Evolutionary conservation across 2,888 invertebrate genomes (phyloP).

Genomic region (Drymonia ruficornis): DNA sequence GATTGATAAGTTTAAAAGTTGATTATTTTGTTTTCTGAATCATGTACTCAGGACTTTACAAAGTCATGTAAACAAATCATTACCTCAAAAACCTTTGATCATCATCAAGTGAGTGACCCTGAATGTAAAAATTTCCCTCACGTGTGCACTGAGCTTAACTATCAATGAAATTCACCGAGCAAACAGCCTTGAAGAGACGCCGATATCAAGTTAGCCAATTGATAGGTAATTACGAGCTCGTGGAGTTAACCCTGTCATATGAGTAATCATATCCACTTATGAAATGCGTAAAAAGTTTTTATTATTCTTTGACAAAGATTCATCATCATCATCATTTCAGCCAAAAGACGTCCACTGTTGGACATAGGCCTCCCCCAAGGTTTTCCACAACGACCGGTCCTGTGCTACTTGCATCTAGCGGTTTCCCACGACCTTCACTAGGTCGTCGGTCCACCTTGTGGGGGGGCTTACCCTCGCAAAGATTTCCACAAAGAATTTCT

Average conservation of each 20-base stretch:
- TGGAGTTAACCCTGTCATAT: constrained; percentile 4
- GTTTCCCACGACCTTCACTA: too few species aligned
- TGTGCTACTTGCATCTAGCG: too few species aligned
- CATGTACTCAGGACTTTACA: too few species aligned
- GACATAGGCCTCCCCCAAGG: too few species aligned
- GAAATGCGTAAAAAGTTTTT: background rate
- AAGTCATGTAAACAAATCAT: background rate
- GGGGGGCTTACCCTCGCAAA: too few species aligned
- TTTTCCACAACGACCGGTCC: too few species aligned
- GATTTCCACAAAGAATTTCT: too few species aligned
- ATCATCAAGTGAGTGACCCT: background rate
- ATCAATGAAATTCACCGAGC: constrained; percentile 14
- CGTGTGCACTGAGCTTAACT: constrained; percentile 16
- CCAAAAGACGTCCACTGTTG: too few species aligned
- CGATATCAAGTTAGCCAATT: constrained; percentile 28
- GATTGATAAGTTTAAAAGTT: too few species aligned
- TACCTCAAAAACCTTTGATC: background rate
- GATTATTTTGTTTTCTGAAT: too few species aligned
- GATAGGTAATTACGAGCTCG: constrained; percentile 20
- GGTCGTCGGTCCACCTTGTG: too few species aligned
- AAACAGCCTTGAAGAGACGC: constrained; percentile 26
- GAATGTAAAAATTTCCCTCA: background rate
- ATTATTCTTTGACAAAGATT: constrained; percentile 1
- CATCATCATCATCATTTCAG: too few species aligned
- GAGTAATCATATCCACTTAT: constrained; percentile 4